These are phyloP conservation scores for Drosophila fuyamai DNA, from an alignment of 1,140 invertebrate genomes.

Conservation along the genomic window DNA sequence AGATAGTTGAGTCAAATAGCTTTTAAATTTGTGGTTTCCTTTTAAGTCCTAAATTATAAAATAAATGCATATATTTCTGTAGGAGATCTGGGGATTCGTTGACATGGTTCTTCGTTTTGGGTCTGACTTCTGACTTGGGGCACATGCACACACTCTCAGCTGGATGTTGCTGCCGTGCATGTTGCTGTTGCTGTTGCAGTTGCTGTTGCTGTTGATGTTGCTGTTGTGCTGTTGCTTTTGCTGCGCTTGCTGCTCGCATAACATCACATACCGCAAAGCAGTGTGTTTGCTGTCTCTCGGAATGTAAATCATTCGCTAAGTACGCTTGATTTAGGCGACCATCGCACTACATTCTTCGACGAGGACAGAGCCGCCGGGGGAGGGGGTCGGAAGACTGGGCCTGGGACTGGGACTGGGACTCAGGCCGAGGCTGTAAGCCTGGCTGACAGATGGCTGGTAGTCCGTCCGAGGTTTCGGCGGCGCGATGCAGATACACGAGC, in stretches of 20 bases:
- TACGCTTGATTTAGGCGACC: slow-evolving; percentile 85
- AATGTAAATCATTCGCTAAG: slow-evolving; percentile 85
- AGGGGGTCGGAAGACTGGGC: not conserved
- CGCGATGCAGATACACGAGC: slow-evolving; percentile 79
- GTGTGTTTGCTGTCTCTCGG: slow-evolving; percentile 84
- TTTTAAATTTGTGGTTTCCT: too few relatives aligned
- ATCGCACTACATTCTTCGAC: slow-evolving; percentile 79
- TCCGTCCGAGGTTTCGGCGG: slow-evolving; percentile 50
- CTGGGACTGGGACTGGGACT: not conserved
- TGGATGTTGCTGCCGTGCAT: slow-evolving; percentile 37
- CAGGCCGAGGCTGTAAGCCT: slow-evolving; percentile 29
- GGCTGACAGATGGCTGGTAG: slow-evolving; percentile 68
- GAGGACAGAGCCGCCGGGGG: slow-evolving; percentile 28
- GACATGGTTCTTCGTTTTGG: slow-evolving; percentile 10
- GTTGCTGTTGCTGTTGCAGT: slow-evolving; percentile 23
- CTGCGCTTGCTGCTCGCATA: slow-evolving; percentile 74
- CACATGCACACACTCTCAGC: slow-evolving; percentile 33
- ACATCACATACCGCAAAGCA: slow-evolving; percentile 84
- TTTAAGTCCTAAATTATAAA: too few relatives aligned
- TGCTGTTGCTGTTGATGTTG: slow-evolving; percentile 15
- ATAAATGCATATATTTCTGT: slow-evolving; percentile 4
- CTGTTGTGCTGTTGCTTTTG: slow-evolving; percentile 25
- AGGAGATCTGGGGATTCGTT: slow-evolving; percentile 50
- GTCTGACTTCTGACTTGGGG: slow-evolving; percentile 29
- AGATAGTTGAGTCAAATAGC: too few relatives aligned